Evolutionary conservation across 2,888 invertebrate species (phyloP).

Genomic region (Dendrolimus pini): DNA sequence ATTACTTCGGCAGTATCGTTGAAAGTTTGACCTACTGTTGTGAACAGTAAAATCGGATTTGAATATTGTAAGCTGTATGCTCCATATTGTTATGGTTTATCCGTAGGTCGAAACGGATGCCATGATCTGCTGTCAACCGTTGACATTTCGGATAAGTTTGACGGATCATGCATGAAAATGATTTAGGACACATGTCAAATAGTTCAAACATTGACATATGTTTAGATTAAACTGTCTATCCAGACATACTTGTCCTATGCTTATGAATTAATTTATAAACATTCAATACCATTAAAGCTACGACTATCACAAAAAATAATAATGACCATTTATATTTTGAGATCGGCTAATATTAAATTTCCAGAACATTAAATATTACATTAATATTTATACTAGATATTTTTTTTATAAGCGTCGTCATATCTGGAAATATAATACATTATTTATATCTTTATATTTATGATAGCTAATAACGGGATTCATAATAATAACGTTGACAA

Average conservation of each 20-base stretch:
- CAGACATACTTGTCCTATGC: conserved; percentile 16
- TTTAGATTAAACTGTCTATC: conserved; percentile 7
- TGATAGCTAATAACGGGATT: conserved; percentile 32
- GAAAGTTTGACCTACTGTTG: not conserved
- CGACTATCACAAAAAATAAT: conserved; percentile 23
- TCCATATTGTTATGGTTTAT: conserved; percentile 44
- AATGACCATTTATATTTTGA: conserved; percentile 21
- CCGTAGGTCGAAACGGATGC: conserved; percentile 56
- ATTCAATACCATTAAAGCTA: conserved; percentile 20
- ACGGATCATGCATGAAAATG: conserved; percentile 61
- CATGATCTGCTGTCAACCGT: conserved; percentile 69
- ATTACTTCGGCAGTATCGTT: not conserved
- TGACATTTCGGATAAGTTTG: conserved; percentile 66
- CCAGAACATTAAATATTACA: conserved; percentile 21
- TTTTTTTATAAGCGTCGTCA: conserved; percentile 18
- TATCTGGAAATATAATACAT: conserved; percentile 36
- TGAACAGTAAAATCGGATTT: conserved; percentile 18
- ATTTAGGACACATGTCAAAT: conserved; percentile 45
- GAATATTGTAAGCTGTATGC: conserved; percentile 12
- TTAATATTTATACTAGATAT: conserved; percentile 29
- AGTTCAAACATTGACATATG: conserved; percentile 25
- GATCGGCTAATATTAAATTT: conserved; percentile 33
- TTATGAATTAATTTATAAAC: conserved; percentile 10
- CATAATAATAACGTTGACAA: conserved; percentile 34
- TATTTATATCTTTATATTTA: conserved; percentile 41